Evolutionary conservation across 2,113 vertebrate genomes (phyloP), one percentile per base, ranked within the genome.

Genomic region (Agapornis roseicollis): DNA sequence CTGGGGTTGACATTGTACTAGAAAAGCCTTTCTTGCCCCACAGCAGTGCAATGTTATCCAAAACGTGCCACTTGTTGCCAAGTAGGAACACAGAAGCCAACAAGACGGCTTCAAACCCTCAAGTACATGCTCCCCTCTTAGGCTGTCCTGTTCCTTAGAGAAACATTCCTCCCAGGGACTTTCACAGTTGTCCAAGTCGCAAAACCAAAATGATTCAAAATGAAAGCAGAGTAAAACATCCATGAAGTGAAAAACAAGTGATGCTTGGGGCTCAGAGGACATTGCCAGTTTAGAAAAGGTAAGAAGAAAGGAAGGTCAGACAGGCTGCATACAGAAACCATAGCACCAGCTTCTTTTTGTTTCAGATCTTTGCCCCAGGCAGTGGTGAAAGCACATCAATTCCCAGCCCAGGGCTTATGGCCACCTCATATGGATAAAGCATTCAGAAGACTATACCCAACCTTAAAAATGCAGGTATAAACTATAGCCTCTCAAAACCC

Each of bases 251-350:
- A 65, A 80, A 88, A 49, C 5, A 31, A 83, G 41, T 0, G 31
- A 63, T 65, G 50, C 69, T 64, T 7, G 17, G 44, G 65, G 79
- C 60, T 91, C 85, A 74, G 71, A 68, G 35, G 47, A 23, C 60
- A 42, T 41, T 41, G 55, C n/a, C 56, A 74, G 44, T 12, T 31
- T 80, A 74, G 47, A 80, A 70, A 60, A 42, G 50, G 18, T 15
- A 68, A 91, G 80, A 90, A 74, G 83, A 89, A 93, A 93, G 80
- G 85, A 88, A 90, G 65, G 83, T 91, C 93, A 92, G 72, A 20
- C 19, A 49, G 44, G 72, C 31, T 70, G 42, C 44, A 47, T 55
- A 17, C 81, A 37, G 61, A 90, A 83, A 37, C 44, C 79, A 64
- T 15, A 77, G 49, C 16, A 80, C 50, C 69, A 91, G 56, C 72